Conservation (phyloP, 2,888 invertebrate genomes). For the Megastigmus dorsalis region DNA sequence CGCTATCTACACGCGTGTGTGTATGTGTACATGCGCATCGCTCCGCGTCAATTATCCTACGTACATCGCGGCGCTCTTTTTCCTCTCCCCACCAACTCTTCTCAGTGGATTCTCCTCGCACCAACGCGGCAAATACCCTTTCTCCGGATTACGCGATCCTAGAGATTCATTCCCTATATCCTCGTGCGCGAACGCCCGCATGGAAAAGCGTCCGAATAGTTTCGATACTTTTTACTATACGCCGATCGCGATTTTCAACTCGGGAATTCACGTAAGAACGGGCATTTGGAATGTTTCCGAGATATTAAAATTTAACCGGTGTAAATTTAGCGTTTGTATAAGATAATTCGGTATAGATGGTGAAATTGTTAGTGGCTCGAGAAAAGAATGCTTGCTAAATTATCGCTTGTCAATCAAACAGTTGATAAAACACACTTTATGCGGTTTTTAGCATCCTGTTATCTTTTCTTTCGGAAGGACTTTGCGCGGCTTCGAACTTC, state of each 20-base stretch:
- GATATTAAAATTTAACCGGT: too few relatives aligned
- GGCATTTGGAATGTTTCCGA: too few relatives aligned
- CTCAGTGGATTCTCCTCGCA: slow-evolving; percentile 2
- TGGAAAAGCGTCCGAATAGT: slow-evolving; percentile 1
- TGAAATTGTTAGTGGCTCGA: too few relatives aligned
- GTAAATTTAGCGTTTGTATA: too few relatives aligned
- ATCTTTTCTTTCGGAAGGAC: neutral
- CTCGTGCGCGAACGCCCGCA: slow-evolving; percentile 2
- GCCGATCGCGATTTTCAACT: neutral
- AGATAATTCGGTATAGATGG: too few relatives aligned
- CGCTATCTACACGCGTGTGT: too few relatives aligned
- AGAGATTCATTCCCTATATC: neutral
- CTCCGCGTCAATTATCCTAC: slow-evolving; percentile 9
- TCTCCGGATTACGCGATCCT: slow-evolving; percentile 13
- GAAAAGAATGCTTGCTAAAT: neutral
- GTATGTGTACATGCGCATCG: neutral
- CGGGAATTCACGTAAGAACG: neutral
- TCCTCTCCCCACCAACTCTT: neutral
- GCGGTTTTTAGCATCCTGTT: neutral
- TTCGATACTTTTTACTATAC: slow-evolving; percentile 1
- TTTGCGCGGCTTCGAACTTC: too few relatives aligned
- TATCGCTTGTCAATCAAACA: neutral
- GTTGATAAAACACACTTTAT: neutral
- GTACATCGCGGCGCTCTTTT: neutral
- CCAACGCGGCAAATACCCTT: slow-evolving; percentile 3